Conservation (phyloP, 2,113 vertebrate genomes). For the Leptobrachium ailaonicum region DNA sequence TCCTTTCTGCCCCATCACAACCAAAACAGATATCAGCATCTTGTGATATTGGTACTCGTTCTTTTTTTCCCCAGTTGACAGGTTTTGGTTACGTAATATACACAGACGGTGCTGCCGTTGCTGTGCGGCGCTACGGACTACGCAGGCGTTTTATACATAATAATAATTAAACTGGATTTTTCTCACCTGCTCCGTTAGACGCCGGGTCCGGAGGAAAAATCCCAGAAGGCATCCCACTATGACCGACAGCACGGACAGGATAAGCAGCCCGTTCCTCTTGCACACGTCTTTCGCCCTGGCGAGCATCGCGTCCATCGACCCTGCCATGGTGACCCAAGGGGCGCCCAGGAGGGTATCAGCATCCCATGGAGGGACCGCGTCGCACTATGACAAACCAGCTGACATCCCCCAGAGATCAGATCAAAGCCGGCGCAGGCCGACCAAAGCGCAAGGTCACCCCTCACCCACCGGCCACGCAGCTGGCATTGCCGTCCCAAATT, state of each 20-base stretch:
- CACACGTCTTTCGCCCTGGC: conserved; percentile 86
- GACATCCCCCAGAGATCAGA: conserved; percentile 67
- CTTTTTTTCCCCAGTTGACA: too few relatives aligned
- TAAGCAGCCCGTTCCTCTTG: conserved; percentile 91
- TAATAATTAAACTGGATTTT: neutral
- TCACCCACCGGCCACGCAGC: conserved; percentile 74
- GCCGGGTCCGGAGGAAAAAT: conserved; percentile 89
- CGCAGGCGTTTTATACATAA: neutral
- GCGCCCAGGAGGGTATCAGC: conserved; percentile 62
- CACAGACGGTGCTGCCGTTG: too few relatives aligned
- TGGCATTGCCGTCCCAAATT: conserved; percentile 83
- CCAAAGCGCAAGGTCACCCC: conserved; percentile 64
- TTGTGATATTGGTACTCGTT: too few relatives aligned
- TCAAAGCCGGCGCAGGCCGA: conserved; percentile 66
- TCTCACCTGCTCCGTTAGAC: conserved; percentile 92
- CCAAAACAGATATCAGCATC: too few relatives aligned
- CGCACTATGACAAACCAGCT: conserved; percentile 50
- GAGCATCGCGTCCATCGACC: conserved; percentile 76
- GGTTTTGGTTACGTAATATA: too few relatives aligned
- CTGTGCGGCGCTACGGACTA: too few relatives aligned
- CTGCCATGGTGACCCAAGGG: conserved; percentile 72
- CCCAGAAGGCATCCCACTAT: conserved; percentile 94
- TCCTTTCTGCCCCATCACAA: too few relatives aligned
- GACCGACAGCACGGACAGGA: conserved; percentile 92
- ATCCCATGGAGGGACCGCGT: conserved; percentile 69